phyloP scores from a whole-genome alignment of 2,113 vertebrate species.

The Steatornis caripensis region DNA sequence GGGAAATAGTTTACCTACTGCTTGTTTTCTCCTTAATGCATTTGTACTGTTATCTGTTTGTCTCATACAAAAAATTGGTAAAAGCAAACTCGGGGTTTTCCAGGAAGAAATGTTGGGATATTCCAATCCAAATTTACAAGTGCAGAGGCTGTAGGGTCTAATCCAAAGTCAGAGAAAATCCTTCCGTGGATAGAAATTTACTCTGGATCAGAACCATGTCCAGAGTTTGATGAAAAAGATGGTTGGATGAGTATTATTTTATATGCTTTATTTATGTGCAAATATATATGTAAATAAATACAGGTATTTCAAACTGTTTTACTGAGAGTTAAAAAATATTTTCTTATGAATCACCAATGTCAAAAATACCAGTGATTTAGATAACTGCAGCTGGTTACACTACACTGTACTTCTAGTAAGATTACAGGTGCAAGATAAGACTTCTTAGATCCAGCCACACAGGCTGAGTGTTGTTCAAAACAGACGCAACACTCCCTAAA shows the following conservation, averaged over 20 bases:
- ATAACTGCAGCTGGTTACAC: background rate
- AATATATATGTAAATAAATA: background rate
- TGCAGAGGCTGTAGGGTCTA: background rate
- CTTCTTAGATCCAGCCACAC: background rate
- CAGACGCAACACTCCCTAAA: background rate
- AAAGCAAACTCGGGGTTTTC: background rate
- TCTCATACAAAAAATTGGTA: background rate
- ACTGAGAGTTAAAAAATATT: background rate
- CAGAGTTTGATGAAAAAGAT: background rate
- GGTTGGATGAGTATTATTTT: background rate
- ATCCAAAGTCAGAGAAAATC: background rate
- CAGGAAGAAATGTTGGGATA: background rate
- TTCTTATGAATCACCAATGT: background rate
- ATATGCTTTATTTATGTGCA: background rate
- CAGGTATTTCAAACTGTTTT: background rate
- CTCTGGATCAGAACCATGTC: background rate
- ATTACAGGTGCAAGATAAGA: background rate
- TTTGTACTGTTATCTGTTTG: background rate
- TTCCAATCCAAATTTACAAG: background rate
- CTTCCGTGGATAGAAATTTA: background rate
- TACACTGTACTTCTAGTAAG: background rate
- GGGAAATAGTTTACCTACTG: background rate
- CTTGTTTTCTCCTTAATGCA: background rate
- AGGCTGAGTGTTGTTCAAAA: background rate
- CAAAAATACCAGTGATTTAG: background rate